Evolutionary conservation across 2,113 vertebrate genomes (phyloP).

Genomic region (Hemibagrus wyckioides): DNA sequence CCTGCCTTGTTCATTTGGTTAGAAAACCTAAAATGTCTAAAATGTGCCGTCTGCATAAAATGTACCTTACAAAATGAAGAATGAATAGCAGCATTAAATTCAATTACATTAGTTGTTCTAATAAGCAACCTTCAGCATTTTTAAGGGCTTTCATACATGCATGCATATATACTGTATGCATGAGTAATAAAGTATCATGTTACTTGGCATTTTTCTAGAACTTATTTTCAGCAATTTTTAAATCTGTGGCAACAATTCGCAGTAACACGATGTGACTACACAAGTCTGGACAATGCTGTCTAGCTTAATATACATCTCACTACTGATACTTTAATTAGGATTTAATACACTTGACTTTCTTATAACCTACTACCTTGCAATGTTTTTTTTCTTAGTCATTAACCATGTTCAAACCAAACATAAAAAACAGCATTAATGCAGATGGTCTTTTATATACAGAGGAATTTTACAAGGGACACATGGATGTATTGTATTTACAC

Average conservation of each 20-base stretch:
- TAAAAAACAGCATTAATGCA: neutral
- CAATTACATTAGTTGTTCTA: neutral
- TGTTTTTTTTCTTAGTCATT: neutral
- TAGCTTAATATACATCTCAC: neutral
- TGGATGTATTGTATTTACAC: neutral
- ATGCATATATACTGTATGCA: neutral
- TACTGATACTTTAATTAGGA: neutral
- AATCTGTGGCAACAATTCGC: neutral
- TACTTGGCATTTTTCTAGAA: neutral
- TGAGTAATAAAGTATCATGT: neutral
- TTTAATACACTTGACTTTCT: neutral
- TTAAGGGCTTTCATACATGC: neutral
- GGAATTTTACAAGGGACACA: neutral
- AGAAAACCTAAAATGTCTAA: neutral
- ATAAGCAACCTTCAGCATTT: neutral
- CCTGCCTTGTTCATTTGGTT: neutral
- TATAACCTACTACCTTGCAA: neutral
- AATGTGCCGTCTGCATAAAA: neutral
- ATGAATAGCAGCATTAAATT: neutral
- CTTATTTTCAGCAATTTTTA: neutral
- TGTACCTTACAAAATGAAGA: neutral
- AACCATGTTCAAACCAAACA: neutral
- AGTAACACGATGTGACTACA: neutral
- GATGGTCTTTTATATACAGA: neutral
- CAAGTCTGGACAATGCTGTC: neutral